Conservation (phyloP, 2,797 vertebrate species). For the Sebastes jordani region DNA sequence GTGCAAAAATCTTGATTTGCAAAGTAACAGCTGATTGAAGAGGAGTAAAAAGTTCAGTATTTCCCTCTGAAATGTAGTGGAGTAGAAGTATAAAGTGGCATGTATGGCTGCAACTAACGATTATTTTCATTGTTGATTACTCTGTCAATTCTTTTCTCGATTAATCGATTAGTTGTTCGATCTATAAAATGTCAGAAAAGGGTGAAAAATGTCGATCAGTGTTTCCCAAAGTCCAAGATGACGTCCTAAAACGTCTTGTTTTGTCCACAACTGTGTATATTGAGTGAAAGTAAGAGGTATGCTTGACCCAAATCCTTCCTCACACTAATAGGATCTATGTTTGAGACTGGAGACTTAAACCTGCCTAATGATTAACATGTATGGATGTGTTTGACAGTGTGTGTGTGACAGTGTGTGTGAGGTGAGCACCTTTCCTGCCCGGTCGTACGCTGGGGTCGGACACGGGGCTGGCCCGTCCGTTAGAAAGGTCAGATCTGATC, state of each 20-base stretch:
- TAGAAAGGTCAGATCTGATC: slow-evolving; percentile 87
- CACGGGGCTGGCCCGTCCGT: slow-evolving; percentile 89
- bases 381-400: slow-evolving; percentile 7
- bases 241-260: too few relatives aligned
- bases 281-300: slow-evolving; percentile 22
- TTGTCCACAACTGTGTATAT: not conserved
- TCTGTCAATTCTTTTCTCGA: too few relatives aligned
- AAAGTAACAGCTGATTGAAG: not conserved
- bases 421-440: slow-evolving; percentile 87
- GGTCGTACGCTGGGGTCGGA: slow-evolving; percentile 88
- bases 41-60: not conserved
- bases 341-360: slow-evolving; percentile 39
- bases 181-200: too few relatives aligned
- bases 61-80: not conserved
- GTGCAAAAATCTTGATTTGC: not conserved
- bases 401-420: not conserved
- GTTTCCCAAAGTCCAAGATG: too few relatives aligned
- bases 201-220: too few relatives aligned
- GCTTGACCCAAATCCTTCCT: slow-evolving; percentile 58
- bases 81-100: not conserved
- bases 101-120: too few relatives aligned
- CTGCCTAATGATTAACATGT: slow-evolving; percentile 5
- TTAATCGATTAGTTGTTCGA: too few relatives aligned
- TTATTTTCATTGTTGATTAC: too few relatives aligned
- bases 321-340: slow-evolving; percentile 63